Percentiles rank a stretch among this genome's conserved stretches.
Evolutionary conservation across 2,113 vertebrate genomes (phyloP).

Genomic region (Odontesthes bonariensis): DNA sequence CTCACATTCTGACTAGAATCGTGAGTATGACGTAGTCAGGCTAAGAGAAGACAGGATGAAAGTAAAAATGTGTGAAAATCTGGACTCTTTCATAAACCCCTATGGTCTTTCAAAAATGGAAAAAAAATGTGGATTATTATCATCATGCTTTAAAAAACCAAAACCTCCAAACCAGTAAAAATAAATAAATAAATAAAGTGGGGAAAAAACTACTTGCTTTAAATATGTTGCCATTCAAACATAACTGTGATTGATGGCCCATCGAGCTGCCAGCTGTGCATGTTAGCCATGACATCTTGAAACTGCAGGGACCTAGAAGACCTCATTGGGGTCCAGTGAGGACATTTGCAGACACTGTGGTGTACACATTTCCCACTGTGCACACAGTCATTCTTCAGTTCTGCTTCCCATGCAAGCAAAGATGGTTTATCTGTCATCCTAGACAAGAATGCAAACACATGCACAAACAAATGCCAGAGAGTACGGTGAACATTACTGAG

Average conservation of each 20-base stretch:
- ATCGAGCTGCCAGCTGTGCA: conserved; percentile 24
- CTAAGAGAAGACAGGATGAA: too few species aligned
- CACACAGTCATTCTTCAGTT: conserved; percentile 52
- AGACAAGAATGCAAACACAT: conserved; percentile 69
- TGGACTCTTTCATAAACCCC: neutral
- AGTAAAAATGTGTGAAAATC: too few species aligned
- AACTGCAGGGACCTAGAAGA: conserved; percentile 25
- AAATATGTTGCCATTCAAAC: conserved; percentile 11
- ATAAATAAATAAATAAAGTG: conserved; percentile 22
- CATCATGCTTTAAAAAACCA: conserved; percentile 13
- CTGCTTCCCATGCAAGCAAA: conserved; percentile 54
- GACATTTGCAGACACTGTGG: conserved; percentile 56
- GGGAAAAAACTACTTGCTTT: conserved; percentile 31
- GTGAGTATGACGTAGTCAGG: too few species aligned
- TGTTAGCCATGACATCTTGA: conserved; percentile 58
- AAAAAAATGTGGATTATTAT: conserved; percentile 17
- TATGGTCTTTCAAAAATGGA: conserved; percentile 8
- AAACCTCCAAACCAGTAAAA: neutral
- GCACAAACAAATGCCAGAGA: conserved; percentile 61
- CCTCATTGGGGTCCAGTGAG: conserved; percentile 47
- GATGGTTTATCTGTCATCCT: conserved; percentile 63
- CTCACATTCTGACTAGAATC: too few species aligned
- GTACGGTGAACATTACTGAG: conserved; percentile 30
- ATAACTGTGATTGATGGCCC: conserved; percentile 28
- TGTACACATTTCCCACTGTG: conserved; percentile 58